Evolutionary conservation across 2,888 invertebrate species (phyloP).

Genomic region (Piscicola geometra): DNA sequence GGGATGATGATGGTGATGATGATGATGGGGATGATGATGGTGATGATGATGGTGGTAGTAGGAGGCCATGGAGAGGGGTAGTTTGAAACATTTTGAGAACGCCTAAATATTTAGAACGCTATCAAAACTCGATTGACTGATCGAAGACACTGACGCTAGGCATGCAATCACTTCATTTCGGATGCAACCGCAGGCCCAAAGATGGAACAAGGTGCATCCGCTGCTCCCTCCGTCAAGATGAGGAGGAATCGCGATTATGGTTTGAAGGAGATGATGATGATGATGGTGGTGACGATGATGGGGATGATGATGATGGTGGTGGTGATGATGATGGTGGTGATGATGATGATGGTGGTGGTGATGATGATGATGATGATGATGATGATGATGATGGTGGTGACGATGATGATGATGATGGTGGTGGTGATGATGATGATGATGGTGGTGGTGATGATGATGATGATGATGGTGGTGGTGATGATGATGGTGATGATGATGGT

Average conservation of each 20-base stretch:
- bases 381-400: conserved; percentile 32
- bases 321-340: conserved; percentile 31
- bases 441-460: conserved; percentile 18
- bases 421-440: conserved; percentile 26
- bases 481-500: conserved; percentile 18
- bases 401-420: conserved; percentile 28
- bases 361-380: conserved; percentile 30
- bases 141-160: too few relatives aligned
- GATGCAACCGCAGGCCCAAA: too few relatives aligned
- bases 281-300: conserved; percentile 28
- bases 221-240: background rate
- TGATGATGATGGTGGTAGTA: too few relatives aligned
- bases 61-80: too few relatives aligned
- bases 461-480: conserved; percentile 26
- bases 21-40: too few relatives aligned
- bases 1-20: too few relatives aligned
- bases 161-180: too few relatives aligned
- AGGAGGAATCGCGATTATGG: background rate
- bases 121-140: too few relatives aligned
- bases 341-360: conserved; percentile 31
- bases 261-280: background rate
- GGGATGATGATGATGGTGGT: conserved; percentile 31
- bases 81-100: too few relatives aligned
- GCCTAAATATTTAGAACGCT: too few relatives aligned
- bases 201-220: background rate